Evolutionary conservation across 2,797 vertebrate genomes (phyloP).

Genomic region (Pachyuromys duprasi): DNA sequence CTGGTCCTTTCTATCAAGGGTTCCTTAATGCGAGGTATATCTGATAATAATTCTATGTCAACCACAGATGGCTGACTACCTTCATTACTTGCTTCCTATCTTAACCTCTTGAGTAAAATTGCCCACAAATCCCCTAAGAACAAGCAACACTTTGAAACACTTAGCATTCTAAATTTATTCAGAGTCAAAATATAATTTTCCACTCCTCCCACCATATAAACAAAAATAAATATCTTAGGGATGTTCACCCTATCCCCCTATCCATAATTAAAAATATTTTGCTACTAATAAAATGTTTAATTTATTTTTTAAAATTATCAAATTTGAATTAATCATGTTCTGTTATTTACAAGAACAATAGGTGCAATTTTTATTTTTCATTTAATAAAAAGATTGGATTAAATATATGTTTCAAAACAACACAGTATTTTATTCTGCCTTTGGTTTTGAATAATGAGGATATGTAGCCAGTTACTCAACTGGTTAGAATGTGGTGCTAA

Average conservation of each 20-base stretch:
- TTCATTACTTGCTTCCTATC: background rate
- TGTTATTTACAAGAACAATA: conserved; percentile 13
- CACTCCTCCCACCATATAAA: conserved; percentile 11
- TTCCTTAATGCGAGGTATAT: background rate
- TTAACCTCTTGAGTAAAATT: conserved; percentile 23
- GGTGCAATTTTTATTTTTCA: conserved; percentile 9
- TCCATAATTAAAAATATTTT: background rate
- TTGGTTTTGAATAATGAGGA: conserved; percentile 7
- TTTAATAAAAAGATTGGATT: conserved; percentile 32
- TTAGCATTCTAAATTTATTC: conserved; percentile 15
- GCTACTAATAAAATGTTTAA: background rate
- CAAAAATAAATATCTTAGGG: background rate
- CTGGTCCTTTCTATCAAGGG: background rate
- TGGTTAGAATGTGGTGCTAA: background rate
- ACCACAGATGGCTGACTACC: background rate
- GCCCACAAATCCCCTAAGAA: background rate
- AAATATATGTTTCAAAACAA: conserved; percentile 44
- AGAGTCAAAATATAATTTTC: background rate
- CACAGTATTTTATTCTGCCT: background rate
- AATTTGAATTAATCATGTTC: background rate
- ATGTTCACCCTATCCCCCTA: background rate
- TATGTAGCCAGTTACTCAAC: background rate
- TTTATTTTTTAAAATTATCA: background rate
- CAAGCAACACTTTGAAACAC: background rate
- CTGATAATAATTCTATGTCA: background rate